phyloP scores from a whole-genome alignment of 2,888 invertebrate genomes.

The Meta bourneti region DNA sequence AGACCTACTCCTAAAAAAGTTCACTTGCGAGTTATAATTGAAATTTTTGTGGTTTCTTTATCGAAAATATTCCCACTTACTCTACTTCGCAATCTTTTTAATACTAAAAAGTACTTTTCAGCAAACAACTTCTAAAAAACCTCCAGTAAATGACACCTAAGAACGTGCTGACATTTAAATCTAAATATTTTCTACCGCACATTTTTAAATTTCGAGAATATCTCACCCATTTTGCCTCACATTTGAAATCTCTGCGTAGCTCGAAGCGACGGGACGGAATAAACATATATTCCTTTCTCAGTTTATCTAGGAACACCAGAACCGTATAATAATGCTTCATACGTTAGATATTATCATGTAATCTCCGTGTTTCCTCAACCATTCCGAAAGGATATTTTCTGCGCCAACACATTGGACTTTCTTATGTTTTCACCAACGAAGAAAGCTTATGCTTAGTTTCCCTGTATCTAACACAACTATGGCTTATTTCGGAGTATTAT shows the following conservation, averaged over 20 bases:
- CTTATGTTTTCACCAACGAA: constrained; percentile 4
- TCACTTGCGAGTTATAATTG: too few relatives aligned
- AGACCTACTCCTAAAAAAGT: too few relatives aligned
- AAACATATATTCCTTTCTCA: neutral
- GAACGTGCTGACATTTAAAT: too few relatives aligned
- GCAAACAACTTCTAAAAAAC: too few relatives aligned
- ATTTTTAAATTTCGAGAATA: too few relatives aligned
- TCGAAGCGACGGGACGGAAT: constrained; percentile 1
- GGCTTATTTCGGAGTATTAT: constrained; percentile 17
- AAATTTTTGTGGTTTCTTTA: too few relatives aligned
- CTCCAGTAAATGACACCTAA: too few relatives aligned
- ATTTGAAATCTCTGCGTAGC: constrained; percentile 1
- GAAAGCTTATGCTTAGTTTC: constrained; percentile 14
- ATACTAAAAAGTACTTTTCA: too few relatives aligned
- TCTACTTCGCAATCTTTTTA: too few relatives aligned
- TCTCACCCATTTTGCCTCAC: too few relatives aligned
- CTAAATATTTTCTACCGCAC: too few relatives aligned
- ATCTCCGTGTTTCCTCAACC: constrained; percentile 58
- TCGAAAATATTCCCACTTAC: too few relatives aligned
- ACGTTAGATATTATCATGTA: constrained; percentile 68
- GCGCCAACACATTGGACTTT: constrained; percentile 52
- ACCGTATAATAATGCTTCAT: constrained; percentile 63
- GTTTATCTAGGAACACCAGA: constrained; percentile 62
- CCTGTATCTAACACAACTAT: constrained; percentile 7
- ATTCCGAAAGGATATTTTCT: constrained; percentile 52